phyloP scores from a whole-genome alignment of 2,113 vertebrate species.

The Steatornis caripensis region DNA sequence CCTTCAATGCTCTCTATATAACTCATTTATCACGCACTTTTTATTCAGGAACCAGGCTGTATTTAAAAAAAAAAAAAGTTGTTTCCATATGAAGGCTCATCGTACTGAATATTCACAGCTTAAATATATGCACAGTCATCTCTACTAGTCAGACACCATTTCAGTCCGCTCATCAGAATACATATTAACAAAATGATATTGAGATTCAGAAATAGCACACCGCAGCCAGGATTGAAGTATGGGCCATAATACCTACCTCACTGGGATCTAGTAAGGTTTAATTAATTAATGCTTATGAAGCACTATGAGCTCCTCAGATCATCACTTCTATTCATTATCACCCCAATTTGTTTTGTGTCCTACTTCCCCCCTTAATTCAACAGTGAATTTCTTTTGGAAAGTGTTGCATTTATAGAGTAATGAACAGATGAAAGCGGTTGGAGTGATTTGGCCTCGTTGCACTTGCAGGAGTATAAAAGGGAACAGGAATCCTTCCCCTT shows the following conservation, averaged over 20 bases:
- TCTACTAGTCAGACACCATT: slow-evolving; percentile 57
- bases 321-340: slow-evolving; percentile 54
- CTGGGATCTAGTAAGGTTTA: slow-evolving; percentile 26
- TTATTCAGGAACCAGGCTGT: slow-evolving; percentile 17
- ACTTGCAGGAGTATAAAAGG: background rate
- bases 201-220: slow-evolving; percentile 46
- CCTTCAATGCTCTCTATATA: background rate
- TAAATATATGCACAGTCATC: slow-evolving; percentile 67
- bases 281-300: slow-evolving; percentile 52
- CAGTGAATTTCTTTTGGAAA: slow-evolving; percentile 36
- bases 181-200: slow-evolving; percentile 48
- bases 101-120: slow-evolving; percentile 52
- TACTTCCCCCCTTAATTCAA: slow-evolving; percentile 8
- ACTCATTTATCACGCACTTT: slow-evolving; percentile 19
- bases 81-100: background rate
- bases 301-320: slow-evolving; percentile 47
- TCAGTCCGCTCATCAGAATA: slow-evolving; percentile 44
- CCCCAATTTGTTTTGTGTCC: slow-evolving; percentile 37
- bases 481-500: background rate
- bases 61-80: background rate
- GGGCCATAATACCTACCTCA: slow-evolving; percentile 16
- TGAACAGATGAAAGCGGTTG: slow-evolving; percentile 19
- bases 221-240: background rate
- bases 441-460: background rate
- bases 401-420: slow-evolving; percentile 29